A percentile compares a stretch with the other conserved stretches of the same genome.
Conservation (phyloP, 2,888 invertebrate genomes). For the Platycnemis pennipes region DNA sequence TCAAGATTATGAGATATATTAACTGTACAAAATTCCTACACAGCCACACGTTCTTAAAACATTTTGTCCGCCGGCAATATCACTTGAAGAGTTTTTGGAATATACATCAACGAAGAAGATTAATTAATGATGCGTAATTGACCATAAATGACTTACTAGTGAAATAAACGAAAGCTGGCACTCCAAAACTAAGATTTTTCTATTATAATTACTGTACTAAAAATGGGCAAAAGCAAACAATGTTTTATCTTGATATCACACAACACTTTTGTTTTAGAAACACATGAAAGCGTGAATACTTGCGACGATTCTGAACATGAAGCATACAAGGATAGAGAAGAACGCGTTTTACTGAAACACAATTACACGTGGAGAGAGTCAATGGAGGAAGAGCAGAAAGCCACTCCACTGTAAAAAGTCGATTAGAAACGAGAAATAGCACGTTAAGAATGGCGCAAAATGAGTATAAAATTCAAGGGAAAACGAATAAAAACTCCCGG, state of each 20-base stretch:
- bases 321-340: not conserved
- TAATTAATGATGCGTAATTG: too few relatives aligned
- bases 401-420: not conserved
- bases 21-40: too few relatives aligned
- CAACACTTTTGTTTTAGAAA: not conserved
- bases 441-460: not conserved
- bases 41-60: too few relatives aligned
- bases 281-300: not conserved
- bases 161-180: too few relatives aligned
- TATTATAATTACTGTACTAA: too few relatives aligned
- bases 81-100: too few relatives aligned
- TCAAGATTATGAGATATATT: too few relatives aligned
- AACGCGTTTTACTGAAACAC: not conserved
- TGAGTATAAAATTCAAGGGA: not conserved
- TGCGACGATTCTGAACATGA: not conserved
- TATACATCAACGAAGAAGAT: too few relatives aligned
- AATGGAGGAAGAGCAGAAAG: not conserved
- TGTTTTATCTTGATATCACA: not conserved
- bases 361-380: not conserved
- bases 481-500: slow-evolving; percentile 15
- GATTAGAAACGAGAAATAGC: not conserved
- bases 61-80: too few relatives aligned
- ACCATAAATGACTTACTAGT: too few relatives aligned
- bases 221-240: too few relatives aligned
- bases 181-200: too few relatives aligned